Evolutionary conservation across 2,113 vertebrate species (phyloP), one percentile per base, ranked within the genome.

Genomic region (Odocoileus hemionus): DNA sequence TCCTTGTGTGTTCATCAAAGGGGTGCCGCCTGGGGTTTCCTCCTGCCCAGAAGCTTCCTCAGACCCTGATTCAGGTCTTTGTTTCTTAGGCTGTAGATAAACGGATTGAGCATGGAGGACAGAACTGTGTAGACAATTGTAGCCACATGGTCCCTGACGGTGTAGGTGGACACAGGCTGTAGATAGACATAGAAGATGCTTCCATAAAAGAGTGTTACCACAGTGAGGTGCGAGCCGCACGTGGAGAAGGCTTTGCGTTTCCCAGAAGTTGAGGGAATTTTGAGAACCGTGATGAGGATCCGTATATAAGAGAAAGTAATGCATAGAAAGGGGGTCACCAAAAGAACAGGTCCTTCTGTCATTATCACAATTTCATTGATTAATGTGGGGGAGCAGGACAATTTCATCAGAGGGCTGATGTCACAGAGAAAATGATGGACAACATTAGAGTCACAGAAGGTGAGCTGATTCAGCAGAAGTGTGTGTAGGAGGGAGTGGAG

Each of bases 241-340:
- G 96, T 97, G 7, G 97, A 98, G 58, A 98, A 96, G 33, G 94
- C 97, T 80, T 98, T 98, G 94, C 21, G 8, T 80, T 97, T 97
- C 8, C 97, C 95, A 17, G 95, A 17, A 93, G 92, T 39, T 26
- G 97, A 97, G 12, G 97, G 87, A 7, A 97, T 97, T 91, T 88
- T 97, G 26, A 95, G 86, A 87, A 98, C 50, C 0, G 26, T 45
- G 2, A 58, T 12, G 2, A 97, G n/a, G 50, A 98, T 97, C 79
- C 9, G 67, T 4, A 95, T 2, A 7, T 98, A 98, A 57, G 98
- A 98, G 76, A 97, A 74, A 54, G 79, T 7, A 12, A 98, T 96
- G 67, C 55, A 93, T 10, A 97, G 21, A 43, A 98, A 96, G 2
- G 97, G 98, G 4, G 92, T 97, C n/a, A 97, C 90, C 67, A 97